Evolutionary conservation across 2,888 invertebrate species (phyloP).

Genomic region (Spisula subtruncata): DNA sequence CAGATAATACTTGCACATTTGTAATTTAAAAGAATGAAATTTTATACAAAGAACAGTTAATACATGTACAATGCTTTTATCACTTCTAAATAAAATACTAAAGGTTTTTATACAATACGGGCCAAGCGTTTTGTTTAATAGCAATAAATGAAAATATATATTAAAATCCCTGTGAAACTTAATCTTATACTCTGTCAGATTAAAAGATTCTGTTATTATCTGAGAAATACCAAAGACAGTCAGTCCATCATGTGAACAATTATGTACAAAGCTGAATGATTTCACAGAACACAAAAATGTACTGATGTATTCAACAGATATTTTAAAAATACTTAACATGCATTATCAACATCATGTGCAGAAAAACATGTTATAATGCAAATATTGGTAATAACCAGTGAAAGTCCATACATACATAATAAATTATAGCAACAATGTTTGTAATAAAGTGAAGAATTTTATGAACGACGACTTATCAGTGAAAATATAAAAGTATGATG

Average conservation of each 20-base stretch:
- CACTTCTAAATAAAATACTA: neutral
- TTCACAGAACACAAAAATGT: neutral
- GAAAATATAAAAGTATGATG: neutral
- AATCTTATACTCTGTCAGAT: neutral
- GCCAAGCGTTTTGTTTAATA: constrained; percentile 31
- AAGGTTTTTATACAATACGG: constrained; percentile 41
- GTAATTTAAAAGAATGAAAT: neutral
- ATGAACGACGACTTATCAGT: neutral
- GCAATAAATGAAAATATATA: neutral
- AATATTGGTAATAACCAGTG: neutral
- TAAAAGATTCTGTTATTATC: neutral
- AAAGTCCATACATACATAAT: too few relatives aligned
- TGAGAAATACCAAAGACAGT: neutral
- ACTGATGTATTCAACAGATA: neutral
- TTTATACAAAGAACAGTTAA: neutral
- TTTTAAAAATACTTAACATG: neutral
- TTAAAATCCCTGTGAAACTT: neutral
- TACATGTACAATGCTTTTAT: neutral
- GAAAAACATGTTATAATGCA: neutral
- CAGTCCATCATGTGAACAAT: neutral
- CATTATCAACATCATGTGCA: constrained; percentile 1
- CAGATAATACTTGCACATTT: too few relatives aligned
- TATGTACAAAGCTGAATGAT: constrained; percentile 8
- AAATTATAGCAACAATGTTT: neutral
- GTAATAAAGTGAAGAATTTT: neutral